Conservation (phyloP, 2,113 vertebrate species). For the Saiga tatarica region DNA sequence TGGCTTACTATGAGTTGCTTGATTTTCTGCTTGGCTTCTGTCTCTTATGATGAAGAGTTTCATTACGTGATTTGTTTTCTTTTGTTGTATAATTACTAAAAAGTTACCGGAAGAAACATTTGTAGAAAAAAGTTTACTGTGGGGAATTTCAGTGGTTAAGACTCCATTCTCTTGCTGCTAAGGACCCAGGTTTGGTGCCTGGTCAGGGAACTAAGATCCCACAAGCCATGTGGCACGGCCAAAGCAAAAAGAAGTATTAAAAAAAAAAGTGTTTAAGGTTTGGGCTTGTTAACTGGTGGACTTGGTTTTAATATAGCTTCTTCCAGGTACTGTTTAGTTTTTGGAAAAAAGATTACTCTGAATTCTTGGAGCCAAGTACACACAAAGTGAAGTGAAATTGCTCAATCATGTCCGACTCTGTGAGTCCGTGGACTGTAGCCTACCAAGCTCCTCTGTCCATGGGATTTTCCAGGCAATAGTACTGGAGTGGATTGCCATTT, state of each 20-base stretch:
- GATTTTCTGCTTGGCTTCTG: background rate
- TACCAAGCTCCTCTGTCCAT: no score
- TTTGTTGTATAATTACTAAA: background rate
- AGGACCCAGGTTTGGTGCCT: background rate
- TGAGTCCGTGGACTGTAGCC: no score
- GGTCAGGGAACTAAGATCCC: background rate
- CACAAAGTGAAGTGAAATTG: background rate
- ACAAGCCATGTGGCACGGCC: background rate
- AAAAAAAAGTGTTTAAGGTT: background rate
- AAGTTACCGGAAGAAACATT: background rate
- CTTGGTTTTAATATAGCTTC: background rate
- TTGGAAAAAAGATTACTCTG: background rate
- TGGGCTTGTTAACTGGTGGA: background rate
- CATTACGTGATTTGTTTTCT: background rate
- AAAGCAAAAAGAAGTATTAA: background rate
- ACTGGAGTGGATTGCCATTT: no score
- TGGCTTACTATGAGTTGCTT: background rate
- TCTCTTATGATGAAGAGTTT: background rate
- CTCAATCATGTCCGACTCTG: accelerated
- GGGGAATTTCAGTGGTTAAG: background rate
- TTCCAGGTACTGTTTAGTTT: background rate
- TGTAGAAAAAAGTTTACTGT: background rate
- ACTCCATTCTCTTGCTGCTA: background rate
- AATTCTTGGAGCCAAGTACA: background rate
- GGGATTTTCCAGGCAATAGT: no score